Conservation (phyloP, 2,797 vertebrate genomes). For the Sphaeramia orbicularis region DNA sequence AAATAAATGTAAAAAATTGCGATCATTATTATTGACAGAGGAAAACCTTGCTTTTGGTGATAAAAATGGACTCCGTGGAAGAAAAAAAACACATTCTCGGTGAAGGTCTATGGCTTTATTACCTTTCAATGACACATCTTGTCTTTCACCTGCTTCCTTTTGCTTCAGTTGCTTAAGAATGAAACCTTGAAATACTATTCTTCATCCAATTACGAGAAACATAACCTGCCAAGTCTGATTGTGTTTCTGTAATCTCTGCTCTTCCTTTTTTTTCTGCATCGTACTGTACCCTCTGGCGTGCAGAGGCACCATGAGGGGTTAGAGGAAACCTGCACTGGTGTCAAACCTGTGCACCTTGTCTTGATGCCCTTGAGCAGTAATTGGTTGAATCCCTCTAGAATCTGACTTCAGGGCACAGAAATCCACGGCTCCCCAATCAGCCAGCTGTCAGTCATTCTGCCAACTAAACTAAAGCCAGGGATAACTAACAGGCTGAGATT, state of each 20-base stretch:
- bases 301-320: conserved; percentile 60
- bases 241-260: conserved; percentile 62
- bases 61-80: background rate
- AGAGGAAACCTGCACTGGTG: conserved; percentile 65
- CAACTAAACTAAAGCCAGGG: conserved; percentile 76
- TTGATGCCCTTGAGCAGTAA: conserved; percentile 83
- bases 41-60: background rate
- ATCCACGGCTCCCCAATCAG: conserved; percentile 80
- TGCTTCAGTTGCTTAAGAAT: conserved; percentile 8
- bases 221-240: conserved; percentile 64
- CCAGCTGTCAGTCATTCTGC: conserved; percentile 79
- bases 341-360: conserved; percentile 72
- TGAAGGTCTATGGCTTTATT: background rate
- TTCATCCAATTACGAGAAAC: conserved; percentile 64
- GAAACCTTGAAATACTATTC: conserved; percentile 41
- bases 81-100: background rate
- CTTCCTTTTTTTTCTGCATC: conserved; percentile 50
- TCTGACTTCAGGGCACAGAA: conserved; percentile 80
- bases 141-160: conserved; percentile 33
- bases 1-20: too few species aligned
- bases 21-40: background rate
- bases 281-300: conserved; percentile 59
- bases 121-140: conserved; percentile 23
- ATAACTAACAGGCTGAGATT: conserved; percentile 79
- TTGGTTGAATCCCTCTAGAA: conserved; percentile 82